phyloP scores from a whole-genome alignment of 2,888 invertebrate genomes.

The Apamea anceps region DNA sequence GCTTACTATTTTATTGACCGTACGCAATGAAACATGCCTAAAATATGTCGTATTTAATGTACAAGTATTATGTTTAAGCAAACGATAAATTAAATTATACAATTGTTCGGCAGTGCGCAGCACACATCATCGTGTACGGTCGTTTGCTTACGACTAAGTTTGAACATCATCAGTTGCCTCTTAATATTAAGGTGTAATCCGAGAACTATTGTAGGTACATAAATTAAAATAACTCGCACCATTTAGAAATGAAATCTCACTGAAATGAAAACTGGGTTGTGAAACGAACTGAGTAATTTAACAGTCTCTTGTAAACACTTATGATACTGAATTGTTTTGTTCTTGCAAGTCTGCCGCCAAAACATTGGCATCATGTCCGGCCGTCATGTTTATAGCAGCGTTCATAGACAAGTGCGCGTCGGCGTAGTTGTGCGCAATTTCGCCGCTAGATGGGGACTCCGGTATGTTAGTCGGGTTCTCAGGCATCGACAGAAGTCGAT shows the following conservation, averaged over 20 bases:
- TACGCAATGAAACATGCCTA: conserved; percentile 78
- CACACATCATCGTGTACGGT: conserved; percentile 78
- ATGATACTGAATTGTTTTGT: conserved; percentile 84
- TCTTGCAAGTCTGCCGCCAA: conserved; percentile 83
- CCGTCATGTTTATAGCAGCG: conserved; percentile 89
- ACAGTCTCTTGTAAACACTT: conserved; percentile 70
- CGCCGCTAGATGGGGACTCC: conserved; percentile 87
- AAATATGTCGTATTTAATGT: conserved; percentile 57
- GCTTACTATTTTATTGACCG: conserved; percentile 77
- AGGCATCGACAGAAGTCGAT: conserved; percentile 92
- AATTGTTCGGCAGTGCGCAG: conserved; percentile 67
- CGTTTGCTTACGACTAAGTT: conserved; percentile 83
- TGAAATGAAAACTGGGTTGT: conserved; percentile 60
- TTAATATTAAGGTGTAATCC: conserved; percentile 66
- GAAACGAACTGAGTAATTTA: conserved; percentile 58
- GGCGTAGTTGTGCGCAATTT: conserved; percentile 88
- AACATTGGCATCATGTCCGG: conserved; percentile 89
- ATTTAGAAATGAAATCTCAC: conserved; percentile 75
- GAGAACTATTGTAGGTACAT: conserved; percentile 63
- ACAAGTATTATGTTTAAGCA: conserved; percentile 62
- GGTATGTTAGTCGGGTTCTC: conserved; percentile 90
- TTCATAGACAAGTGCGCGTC: conserved; percentile 85
- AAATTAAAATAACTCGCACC: conserved; percentile 74
- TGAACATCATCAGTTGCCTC: conserved; percentile 90
- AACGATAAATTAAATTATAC: conserved; percentile 65